phyloP scores from a whole-genome alignment of 64 coral and sea anemone genomes.

The Dendronephthya gigantea region DNA sequence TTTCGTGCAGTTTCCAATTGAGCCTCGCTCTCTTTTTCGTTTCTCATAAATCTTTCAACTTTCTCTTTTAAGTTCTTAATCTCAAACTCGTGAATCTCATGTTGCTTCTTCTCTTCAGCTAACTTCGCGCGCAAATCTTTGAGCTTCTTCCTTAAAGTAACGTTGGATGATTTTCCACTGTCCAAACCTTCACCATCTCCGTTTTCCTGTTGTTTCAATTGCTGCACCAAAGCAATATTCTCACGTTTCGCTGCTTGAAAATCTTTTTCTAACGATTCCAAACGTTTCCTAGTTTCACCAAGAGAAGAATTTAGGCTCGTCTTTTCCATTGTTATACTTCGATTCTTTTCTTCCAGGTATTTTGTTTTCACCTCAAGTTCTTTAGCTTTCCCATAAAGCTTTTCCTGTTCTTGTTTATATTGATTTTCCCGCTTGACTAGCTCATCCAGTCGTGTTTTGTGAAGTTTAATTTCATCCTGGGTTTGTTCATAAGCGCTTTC shows the following conservation, averaged over 20 bases:
- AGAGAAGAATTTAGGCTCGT: neutral
- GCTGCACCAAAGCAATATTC: neutral
- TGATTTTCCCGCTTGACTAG: neutral
- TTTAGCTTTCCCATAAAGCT: neutral
- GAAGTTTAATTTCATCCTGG: neutral
- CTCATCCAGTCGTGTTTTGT: neutral
- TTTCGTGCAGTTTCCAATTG: neutral
- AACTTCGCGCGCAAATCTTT: neutral
- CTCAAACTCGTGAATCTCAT: neutral
- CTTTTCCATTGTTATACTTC: neutral
- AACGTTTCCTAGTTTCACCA: neutral
- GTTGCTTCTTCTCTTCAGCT: neutral
- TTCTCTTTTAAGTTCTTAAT: neutral
- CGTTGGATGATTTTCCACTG: neutral
- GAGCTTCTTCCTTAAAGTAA: neutral
- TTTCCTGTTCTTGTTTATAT: neutral
- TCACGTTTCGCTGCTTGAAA: neutral
- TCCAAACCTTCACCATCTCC: neutral
- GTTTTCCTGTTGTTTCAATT: neutral
- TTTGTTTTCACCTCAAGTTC: neutral
- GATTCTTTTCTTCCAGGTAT: neutral
- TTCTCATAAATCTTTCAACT: neutral
- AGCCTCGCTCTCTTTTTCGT: neutral
- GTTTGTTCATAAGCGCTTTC: neutral
- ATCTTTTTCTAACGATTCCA: neutral